Conservation (phyloP, 2,888 invertebrate species). For the Petrolisthes manimaculis region DNA sequence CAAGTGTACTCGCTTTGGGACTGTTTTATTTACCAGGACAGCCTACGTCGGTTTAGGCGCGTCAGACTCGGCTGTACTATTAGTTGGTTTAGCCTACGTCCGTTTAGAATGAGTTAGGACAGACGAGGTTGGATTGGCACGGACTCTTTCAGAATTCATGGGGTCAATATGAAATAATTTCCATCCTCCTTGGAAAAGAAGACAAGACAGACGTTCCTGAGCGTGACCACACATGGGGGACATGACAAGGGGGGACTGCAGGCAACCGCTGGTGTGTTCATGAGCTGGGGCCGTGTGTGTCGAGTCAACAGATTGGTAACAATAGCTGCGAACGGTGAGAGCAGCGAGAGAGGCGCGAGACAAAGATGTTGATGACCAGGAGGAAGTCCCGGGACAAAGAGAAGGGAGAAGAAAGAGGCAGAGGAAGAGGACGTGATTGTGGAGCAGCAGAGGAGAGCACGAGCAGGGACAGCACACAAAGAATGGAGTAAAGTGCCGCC, state of each 20-base stretch:
- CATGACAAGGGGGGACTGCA: neutral
- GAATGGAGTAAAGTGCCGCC: neutral
- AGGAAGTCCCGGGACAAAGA: conserved; percentile 40
- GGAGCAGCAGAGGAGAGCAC: neutral
- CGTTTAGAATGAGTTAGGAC: no score
- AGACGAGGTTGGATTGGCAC: no score
- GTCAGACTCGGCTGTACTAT: no score
- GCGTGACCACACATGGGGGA: no score
- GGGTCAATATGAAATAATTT: no score
- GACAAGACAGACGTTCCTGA: no score
- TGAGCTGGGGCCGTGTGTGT: conserved; percentile 37
- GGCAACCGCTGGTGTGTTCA: conserved; percentile 25
- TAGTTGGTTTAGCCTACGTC: no score
- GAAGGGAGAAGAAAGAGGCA: conserved; percentile 26
- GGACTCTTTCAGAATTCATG: no score
- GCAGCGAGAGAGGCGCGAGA: conserved; percentile 28
- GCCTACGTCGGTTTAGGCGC: no score
- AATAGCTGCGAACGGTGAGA: conserved; percentile 47
- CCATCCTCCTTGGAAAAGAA: no score
- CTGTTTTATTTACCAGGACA: no score
- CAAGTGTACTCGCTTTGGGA: no score
- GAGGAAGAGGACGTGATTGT: conserved; percentile 30
- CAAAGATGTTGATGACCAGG: conserved; percentile 44
- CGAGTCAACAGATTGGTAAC: conserved; percentile 53
- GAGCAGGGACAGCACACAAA: neutral